Evolutionary conservation across 1,140 invertebrate genomes (phyloP).

Genomic region (Danaus plexippus): DNA sequence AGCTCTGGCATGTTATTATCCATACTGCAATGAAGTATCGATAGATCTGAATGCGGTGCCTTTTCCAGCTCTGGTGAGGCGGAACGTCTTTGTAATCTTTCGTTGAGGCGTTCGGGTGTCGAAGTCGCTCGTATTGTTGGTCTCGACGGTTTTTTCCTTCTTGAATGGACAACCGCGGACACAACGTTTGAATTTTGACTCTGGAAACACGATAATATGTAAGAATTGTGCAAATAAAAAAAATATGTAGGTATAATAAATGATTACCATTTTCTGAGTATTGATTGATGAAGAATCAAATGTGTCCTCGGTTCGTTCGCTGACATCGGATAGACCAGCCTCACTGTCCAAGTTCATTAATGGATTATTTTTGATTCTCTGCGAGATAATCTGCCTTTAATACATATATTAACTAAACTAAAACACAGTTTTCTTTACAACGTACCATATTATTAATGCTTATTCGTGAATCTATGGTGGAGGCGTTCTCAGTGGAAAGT

Average conservation of each 20-base stretch:
- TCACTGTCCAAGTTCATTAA: slow-evolving; percentile 66
- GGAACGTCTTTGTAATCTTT: slow-evolving; percentile 53
- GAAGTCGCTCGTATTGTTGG: slow-evolving; percentile 36
- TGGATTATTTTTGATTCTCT: slow-evolving; percentile 71
- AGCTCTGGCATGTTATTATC: slow-evolving; percentile 34
- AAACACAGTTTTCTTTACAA: slow-evolving; percentile 9
- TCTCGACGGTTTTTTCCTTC: slow-evolving; percentile 46
- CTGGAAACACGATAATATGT: slow-evolving; percentile 39
- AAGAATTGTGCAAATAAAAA: not conserved
- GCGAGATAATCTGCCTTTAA: slow-evolving; percentile 22
- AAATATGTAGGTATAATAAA: slow-evolving; percentile 6
- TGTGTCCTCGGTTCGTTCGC: slow-evolving; percentile 57
- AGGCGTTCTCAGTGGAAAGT: slow-evolving; percentile 46
- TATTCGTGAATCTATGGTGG: slow-evolving; percentile 47
- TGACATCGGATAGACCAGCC: slow-evolving; percentile 52
- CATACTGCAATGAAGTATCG: slow-evolving; percentile 51
- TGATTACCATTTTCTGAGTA: slow-evolving; percentile 39
- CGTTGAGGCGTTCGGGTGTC: slow-evolving; percentile 40
- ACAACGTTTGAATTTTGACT: slow-evolving; percentile 48
- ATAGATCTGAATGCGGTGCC: slow-evolving; percentile 56
- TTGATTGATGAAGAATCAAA: slow-evolving; percentile 43
- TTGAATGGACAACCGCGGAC: slow-evolving; percentile 54
- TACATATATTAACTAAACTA: slow-evolving; percentile 2
- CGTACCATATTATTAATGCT: slow-evolving; percentile 58
- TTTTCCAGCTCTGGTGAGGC: slow-evolving; percentile 61